Base-by-base conservation (phyloP, 2,888 invertebrate species). In the Prosopocoilus inquinatus region DNA sequence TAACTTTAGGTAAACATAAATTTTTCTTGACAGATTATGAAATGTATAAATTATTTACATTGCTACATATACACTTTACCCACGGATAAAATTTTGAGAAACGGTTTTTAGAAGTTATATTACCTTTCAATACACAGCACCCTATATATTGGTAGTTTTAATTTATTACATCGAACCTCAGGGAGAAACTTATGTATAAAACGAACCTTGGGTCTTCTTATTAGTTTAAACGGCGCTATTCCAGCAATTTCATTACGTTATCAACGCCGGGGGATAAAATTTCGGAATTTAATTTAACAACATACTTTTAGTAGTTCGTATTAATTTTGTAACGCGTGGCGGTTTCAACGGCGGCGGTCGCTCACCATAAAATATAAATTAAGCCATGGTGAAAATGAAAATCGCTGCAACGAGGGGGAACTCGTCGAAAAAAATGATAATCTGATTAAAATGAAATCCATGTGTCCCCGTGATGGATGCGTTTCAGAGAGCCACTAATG, bases 401-500 rank as follows among this genome's bases (percentile, higher is more conserved):
- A 63, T 60, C 46, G 63, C 41, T 20, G 15, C n/a, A n/a, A 43
- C 35, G 12, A 11, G 35, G 15, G 35, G 9, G 28, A 34, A 12
- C 20, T 15, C 12, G 63, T 61, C 63, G 60, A 64, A 64, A 66
- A 65, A 66, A 69, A 67, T 63, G 67, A 67, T 70, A 70, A 70
- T 70, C 68, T 64, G 70, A 70, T 70, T 68, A 70, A 69, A 68
- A 67, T 64, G 63, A 65, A 68, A 70, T 68, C 68, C 69, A 62
- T 62, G 70, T 66, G 67, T 66, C 68, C 60, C 59, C 28, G 63
- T 67, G 69, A 69, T 69, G 66, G 64, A 67, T 66, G 64, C 51
- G 57, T 59, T 55, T 57, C 46, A 46, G 47, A 47, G 54, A 43
- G 28, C 43, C 28, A 33, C 34, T 15, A 41, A 16, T 32, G 44